Percentiles rank a stretch among this genome's conserved stretches.
Conservation (phyloP, 1,140 invertebrate species). For the Euura lappo region DNA sequence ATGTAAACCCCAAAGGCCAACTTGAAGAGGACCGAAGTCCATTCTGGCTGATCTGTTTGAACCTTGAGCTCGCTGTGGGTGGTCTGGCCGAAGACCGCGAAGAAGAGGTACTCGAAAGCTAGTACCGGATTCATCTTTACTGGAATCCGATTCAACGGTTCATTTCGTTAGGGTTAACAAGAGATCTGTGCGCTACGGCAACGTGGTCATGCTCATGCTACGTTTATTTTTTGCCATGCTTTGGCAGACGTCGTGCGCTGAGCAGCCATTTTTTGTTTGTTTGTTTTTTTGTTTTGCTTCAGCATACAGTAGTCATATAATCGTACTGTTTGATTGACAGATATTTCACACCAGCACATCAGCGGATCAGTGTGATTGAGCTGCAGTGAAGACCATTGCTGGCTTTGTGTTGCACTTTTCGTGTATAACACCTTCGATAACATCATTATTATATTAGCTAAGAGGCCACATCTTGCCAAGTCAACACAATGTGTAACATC, state of each 20-base stretch:
- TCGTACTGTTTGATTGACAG: no score
- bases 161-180: slow-evolving; percentile 42
- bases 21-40: slow-evolving; percentile 84
- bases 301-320: neutral
- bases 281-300: neutral
- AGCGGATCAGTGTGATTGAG: neutral
- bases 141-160: slow-evolving; percentile 59
- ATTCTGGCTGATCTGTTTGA: slow-evolving; percentile 67
- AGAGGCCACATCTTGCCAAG: neutral
- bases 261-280: neutral
- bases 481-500: neutral
- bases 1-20: slow-evolving; percentile 95
- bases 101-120: slow-evolving; percentile 96
- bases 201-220: slow-evolving; percentile 57
- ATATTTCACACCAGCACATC: neutral
- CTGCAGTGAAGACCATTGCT: neutral
- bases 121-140: slow-evolving; percentile 85
- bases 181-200: slow-evolving; percentile 44
- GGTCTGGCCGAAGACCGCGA: slow-evolving; percentile 96
- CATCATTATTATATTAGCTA: no score
- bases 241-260: neutral
- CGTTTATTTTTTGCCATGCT: slow-evolving; percentile 14
- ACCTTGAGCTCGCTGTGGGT: slow-evolving; percentile 85
- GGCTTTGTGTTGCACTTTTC: neutral
- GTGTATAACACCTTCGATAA: no score